These are phyloP conservation scores for Sebastes schlegelii DNA, from an alignment of 2,113 vertebrate species.

Conservation along the genomic window DNA sequence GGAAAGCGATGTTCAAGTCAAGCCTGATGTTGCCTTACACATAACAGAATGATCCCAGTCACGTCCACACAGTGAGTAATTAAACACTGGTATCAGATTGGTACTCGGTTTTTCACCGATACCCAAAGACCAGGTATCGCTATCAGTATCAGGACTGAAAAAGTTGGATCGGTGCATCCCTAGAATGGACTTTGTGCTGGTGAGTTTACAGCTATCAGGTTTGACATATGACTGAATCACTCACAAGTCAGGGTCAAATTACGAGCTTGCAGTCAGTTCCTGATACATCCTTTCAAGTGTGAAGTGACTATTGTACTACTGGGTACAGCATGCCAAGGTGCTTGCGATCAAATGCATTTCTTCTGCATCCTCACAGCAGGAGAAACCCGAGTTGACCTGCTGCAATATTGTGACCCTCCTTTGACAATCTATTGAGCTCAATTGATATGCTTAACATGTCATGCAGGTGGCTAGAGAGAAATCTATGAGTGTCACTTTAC, in stretches of 20 bases:
- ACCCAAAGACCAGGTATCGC: too few relatives aligned
- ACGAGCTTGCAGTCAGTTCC: neutral
- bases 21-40: too few relatives aligned
- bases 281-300: conserved; percentile 16
- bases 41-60: too few relatives aligned
- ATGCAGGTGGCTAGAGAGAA: conserved; percentile 9
- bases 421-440: neutral
- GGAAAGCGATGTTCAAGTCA: too few relatives aligned
- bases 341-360: conserved; percentile 20
- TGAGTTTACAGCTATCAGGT: neutral
- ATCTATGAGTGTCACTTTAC: neutral
- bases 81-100: too few relatives aligned
- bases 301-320: neutral
- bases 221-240: neutral
- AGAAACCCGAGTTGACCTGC: neutral
- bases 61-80: too few relatives aligned
- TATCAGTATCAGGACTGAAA: too few relatives aligned
- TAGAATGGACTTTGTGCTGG: neutral
- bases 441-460: neutral
- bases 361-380: neutral
- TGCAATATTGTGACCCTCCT: neutral
- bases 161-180: too few relatives aligned
- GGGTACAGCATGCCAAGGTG: neutral
- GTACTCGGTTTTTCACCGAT: too few relatives aligned
- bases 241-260: conserved; percentile 16